Base-by-base conservation (phyloP, 2,797 vertebrate species). In the Acridotheres tristis region DNA sequence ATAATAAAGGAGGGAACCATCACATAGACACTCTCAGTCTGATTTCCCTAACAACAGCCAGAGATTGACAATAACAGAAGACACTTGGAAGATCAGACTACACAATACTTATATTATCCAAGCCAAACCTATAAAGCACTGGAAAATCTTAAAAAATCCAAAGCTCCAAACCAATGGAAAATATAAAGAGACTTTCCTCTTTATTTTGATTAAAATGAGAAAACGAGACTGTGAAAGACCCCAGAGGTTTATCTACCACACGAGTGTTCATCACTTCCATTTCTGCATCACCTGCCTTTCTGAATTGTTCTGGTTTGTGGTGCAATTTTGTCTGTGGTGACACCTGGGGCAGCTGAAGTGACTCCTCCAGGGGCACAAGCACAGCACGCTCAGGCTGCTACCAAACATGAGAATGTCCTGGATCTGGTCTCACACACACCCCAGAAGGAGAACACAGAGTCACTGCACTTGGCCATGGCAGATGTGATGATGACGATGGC, bases 331-430 rank as follows among this genome's bases (percentile, higher is more conserved):
- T 5, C n/a, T 62, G 20, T 5, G n/a, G 25, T 30, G 40, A 38
- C 13, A 34, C 36, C 57, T 21, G 29, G 65, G 62, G 73, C 73
- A 90, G 61, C 36, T 29, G 14, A 48, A 57, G 23, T 2, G 5
- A 18, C 10, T 34, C 71, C 78, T 51, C 13, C 51, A 78, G 43
- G 12, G 55, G 4, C 26, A 55, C 1, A 16, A 34, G 62, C 29
- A 36, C 0, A 1, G 40, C 40, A 38, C 1, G 0, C 19, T 54
- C 8, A 82, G 58, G n/a, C 74, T 48, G 62, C 50, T 9, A 1
- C 42, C 47, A 73, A 59, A 53, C 36, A 23, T 0, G 0, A 30
- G 26, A 4, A 2, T 10, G 22, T 2, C 16, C 77, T 65, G n/a
- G 38, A 38, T 16, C 25, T 59, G 38, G 7, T 40, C 73, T 80